phyloP scores from a whole-genome alignment of 2,797 vertebrate species.

The Hippocampus kuda region DNA sequence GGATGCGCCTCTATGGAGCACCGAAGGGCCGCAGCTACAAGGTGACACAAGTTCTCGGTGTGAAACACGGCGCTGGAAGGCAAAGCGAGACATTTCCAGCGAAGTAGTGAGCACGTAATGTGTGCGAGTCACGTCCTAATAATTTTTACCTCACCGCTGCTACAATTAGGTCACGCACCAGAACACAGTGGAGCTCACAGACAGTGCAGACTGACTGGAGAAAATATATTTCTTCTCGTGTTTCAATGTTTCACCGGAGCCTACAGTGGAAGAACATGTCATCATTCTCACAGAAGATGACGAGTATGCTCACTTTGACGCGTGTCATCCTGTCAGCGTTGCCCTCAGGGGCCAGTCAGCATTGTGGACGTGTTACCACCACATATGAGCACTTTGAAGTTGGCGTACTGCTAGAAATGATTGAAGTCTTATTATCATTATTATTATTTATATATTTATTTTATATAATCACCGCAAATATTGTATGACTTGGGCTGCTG shows the following conservation, averaged over 20 bases:
- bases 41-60: slow-evolving; percentile 29
- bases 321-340: slow-evolving; percentile 8
- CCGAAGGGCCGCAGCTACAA: slow-evolving; percentile 6
- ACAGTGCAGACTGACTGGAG: neutral
- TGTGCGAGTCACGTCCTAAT: slow-evolving; percentile 8
- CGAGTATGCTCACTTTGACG: neutral
- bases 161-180: slow-evolving; percentile 35
- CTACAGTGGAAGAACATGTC: neutral
- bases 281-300: neutral
- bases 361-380: neutral
- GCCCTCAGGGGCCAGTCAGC: slow-evolving; percentile 13
- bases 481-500: slow-evolving; percentile 14
- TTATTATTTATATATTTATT: too few species aligned
- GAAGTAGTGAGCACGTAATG: slow-evolving; percentile 15
- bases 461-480: slow-evolving; percentile 13
- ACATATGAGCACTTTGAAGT: neutral
- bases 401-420: neutral
- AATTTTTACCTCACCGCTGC: slow-evolving; percentile 9
- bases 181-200: neutral
- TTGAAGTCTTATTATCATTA: neutral
- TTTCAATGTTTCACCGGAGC: neutral
- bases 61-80: slow-evolving; percentile 21
- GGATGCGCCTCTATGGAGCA: slow-evolving; percentile 6
- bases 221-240: neutral
- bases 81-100: slow-evolving; percentile 18